A percentile compares a stretch with the other conserved stretches of the same genome.
These are phyloP conservation scores for Lottia gigantea DNA, from an alignment of 2,888 invertebrate species.

Conservation along the genomic window DNA sequence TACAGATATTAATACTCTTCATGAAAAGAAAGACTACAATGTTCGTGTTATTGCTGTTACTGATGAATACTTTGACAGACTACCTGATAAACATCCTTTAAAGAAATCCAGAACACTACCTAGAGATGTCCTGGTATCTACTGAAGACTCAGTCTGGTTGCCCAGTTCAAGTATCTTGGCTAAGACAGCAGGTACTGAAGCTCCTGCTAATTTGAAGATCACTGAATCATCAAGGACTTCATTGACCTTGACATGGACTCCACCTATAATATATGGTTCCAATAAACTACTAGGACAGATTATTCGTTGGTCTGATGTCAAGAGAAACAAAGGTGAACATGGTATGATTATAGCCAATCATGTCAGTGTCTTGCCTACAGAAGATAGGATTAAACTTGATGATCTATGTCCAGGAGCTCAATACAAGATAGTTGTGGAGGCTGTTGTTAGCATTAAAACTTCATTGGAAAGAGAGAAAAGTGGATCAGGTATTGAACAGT, in stretches of 20 bases:
- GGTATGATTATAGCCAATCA: slow-evolving; percentile 60
- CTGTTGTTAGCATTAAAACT: slow-evolving; percentile 67
- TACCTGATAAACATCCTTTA: slow-evolving; percentile 59
- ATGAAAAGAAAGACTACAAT: slow-evolving; percentile 65
- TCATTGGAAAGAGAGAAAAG: slow-evolving; percentile 54
- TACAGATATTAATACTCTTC: slow-evolving; percentile 55
- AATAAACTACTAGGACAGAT: slow-evolving; percentile 64
- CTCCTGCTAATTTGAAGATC: slow-evolving; percentile 57
- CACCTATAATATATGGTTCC: slow-evolving; percentile 65
- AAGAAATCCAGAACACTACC: slow-evolving; percentile 57
- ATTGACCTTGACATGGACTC: slow-evolving; percentile 62
- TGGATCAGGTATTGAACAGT: slow-evolving; percentile 55
- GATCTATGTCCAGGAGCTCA: slow-evolving; percentile 63
- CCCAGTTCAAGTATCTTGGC: slow-evolving; percentile 61
- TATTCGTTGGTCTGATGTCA: slow-evolving; percentile 64
- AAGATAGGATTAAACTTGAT: slow-evolving; percentile 55
- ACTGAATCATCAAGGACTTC: slow-evolving; percentile 53
- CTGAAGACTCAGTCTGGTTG: slow-evolving; percentile 64
- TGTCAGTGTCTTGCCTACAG: slow-evolving; percentile 56
- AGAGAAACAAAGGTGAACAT: slow-evolving; percentile 43
- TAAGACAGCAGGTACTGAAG: slow-evolving; percentile 66
- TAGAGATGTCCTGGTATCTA: slow-evolving; percentile 48
- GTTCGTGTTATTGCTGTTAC: slow-evolving; percentile 66
- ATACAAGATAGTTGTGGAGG: slow-evolving; percentile 66
- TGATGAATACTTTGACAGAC: slow-evolving; percentile 66